Evolutionary conservation across 2,113 vertebrate species (phyloP).

Genomic region (Brachyhypopomus gauderio): DNA sequence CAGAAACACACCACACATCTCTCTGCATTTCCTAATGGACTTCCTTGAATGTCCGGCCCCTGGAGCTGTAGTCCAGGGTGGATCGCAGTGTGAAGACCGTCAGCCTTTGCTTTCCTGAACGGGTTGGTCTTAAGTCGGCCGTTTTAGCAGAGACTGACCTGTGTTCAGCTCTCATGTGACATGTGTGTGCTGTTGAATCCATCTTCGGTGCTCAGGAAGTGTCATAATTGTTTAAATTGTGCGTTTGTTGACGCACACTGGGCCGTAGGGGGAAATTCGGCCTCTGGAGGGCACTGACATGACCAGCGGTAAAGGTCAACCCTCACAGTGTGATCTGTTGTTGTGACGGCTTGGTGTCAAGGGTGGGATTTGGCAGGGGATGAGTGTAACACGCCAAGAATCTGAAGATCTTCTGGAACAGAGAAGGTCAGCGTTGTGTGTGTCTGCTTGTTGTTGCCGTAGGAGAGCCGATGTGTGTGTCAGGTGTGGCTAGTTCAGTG

Average conservation of each 20-base stretch:
- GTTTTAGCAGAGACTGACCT: too few species aligned
- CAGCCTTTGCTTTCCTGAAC: too few species aligned
- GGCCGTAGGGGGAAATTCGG: neutral
- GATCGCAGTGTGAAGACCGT: too few species aligned
- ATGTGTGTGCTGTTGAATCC: neutral
- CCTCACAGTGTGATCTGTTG: neutral
- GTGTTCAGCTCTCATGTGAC: neutral
- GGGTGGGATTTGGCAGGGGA: slow-evolving; percentile 17
- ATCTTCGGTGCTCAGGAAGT: neutral
- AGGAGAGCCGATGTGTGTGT: slow-evolving; percentile 4
- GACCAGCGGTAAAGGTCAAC: slow-evolving; percentile 11
- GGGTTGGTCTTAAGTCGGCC: too few species aligned
- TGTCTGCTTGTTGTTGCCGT: slow-evolving; percentile 36
- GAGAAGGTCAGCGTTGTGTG: neutral
- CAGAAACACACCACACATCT: too few species aligned
- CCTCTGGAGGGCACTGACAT: neutral
- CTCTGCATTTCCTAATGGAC: too few species aligned
- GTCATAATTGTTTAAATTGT: neutral
- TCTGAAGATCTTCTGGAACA: neutral
- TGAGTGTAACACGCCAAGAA: slow-evolving; percentile 17
- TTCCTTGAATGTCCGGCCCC: too few species aligned
- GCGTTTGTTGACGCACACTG: neutral
- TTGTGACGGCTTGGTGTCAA: slow-evolving; percentile 10
- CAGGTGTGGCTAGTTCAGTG: too few species aligned
- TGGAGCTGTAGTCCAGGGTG: too few species aligned